Conservation (phyloP, 2,797 vertebrate genomes). For the Coluber constrictor region DNA sequence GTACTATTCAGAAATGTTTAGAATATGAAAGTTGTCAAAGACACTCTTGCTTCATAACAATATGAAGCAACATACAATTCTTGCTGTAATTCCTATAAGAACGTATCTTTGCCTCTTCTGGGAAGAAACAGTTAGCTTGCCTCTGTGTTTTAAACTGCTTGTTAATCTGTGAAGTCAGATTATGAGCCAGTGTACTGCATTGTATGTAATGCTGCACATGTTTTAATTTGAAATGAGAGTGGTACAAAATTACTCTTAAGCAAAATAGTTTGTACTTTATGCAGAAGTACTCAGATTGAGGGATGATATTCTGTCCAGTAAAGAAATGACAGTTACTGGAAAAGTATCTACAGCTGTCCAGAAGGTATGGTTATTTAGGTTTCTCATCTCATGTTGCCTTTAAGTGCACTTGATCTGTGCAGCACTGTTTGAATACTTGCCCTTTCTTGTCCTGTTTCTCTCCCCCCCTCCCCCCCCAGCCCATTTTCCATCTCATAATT, state of each 20-base stretch:
- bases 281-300: neutral
- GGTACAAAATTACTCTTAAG: neutral
- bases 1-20: neutral
- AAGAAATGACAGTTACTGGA: neutral
- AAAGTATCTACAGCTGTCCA: neutral
- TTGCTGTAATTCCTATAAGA: neutral
- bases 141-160: neutral
- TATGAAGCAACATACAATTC: neutral
- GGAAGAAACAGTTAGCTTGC: neutral
- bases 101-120: neutral
- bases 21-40: neutral
- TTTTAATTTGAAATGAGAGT: neutral
- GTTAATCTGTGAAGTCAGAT: neutral
- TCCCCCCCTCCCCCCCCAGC: neutral
- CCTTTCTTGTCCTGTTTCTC: neutral
- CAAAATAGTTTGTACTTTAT: neutral
- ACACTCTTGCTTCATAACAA: neutral
- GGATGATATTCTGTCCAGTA: neutral
- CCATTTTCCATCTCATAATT: slow-evolving; percentile 38
- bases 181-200: neutral
- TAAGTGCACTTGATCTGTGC: slow-evolving; percentile 27
- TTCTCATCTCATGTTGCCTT: slow-evolving; percentile 29
- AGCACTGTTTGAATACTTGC: slow-evolving; percentile 24
- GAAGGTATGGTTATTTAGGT: slow-evolving; percentile 8
- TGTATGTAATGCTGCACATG: neutral